A percentile compares a stretch with the other conserved stretches of the same genome.
Evolutionary conservation across 2,113 vertebrate genomes (phyloP).

Genomic region (Notiomystis cincta): DNA sequence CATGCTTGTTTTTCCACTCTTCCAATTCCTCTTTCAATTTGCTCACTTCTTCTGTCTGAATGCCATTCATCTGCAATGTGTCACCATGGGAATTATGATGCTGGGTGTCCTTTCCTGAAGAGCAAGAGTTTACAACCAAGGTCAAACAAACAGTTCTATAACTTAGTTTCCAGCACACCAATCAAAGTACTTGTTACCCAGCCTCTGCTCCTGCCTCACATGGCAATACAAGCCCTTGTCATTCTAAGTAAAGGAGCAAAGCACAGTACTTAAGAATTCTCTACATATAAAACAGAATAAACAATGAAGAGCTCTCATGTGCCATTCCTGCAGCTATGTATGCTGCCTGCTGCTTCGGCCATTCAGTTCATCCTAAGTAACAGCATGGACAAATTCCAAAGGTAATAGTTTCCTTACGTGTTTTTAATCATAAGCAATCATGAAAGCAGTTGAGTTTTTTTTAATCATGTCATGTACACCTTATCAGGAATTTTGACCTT

Average conservation of each 20-base stretch:
- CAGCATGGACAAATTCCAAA: neutral
- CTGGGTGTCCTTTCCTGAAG: constrained; percentile 79
- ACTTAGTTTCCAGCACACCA: neutral
- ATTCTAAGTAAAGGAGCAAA: neutral
- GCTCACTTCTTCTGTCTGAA: constrained; percentile 85
- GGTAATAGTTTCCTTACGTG: fast-evolving
- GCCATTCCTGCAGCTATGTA: neutral
- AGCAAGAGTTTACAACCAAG: neutral
- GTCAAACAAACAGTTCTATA: neutral
- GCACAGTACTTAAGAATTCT: neutral
- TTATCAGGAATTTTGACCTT: neutral
- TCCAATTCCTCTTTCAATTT: constrained; percentile 84
- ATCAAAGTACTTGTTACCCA: fast-evolving
- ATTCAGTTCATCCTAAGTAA: neutral
- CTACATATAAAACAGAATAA: neutral
- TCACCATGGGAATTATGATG: constrained; percentile 65
- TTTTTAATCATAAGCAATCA: neutral
- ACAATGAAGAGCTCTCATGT: neutral
- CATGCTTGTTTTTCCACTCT: constrained; percentile 81
- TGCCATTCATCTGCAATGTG: constrained; percentile 83
- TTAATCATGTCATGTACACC: neutral
- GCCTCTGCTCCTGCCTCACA: neutral
- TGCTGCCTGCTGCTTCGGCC: neutral
- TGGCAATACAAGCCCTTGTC: neutral
- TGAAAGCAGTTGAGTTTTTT: neutral